Conservation (phyloP, 1,140 invertebrate genomes). For the Cephus cinctus region DNA sequence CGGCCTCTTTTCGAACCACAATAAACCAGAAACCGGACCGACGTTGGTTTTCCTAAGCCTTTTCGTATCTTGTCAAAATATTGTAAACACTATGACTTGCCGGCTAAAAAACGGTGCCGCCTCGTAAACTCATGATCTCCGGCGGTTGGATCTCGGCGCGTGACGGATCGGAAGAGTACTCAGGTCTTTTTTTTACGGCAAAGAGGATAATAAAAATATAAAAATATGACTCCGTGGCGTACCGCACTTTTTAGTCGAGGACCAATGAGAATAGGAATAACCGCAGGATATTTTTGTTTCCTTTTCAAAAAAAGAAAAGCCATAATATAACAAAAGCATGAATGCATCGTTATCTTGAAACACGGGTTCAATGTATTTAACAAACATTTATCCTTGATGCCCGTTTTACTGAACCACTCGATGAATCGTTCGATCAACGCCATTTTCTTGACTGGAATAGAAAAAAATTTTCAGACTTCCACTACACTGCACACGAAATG, state of each 20-base stretch:
- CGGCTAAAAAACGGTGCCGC: slow-evolving; percentile 14
- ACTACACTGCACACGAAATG: background rate
- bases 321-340: too few species aligned
- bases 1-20: background rate
- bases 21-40: background rate
- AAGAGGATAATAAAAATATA: slow-evolving; percentile 9
- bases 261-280: background rate
- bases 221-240: slow-evolving; percentile 1
- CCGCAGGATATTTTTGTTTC: background rate
- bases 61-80: slow-evolving; percentile 14
- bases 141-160: slow-evolving; percentile 7
- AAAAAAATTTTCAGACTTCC: background rate
- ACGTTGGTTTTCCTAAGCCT: slow-evolving; percentile 7
- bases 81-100: slow-evolving; percentile 15
- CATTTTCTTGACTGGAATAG: background rate
- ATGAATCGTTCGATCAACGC: background rate
- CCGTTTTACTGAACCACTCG: background rate
- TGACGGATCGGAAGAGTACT: slow-evolving; percentile 7
- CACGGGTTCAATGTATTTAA: too few species aligned
- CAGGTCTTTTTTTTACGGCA: background rate
- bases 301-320: too few species aligned
- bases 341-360: too few species aligned
- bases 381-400: slow-evolving; percentile 6
- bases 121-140: slow-evolving; percentile 22
- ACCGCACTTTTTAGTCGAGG: background rate